These are phyloP conservation scores for Meandrusa payeni DNA, from an alignment of 2,888 invertebrate species.

Conservation along the genomic window DNA sequence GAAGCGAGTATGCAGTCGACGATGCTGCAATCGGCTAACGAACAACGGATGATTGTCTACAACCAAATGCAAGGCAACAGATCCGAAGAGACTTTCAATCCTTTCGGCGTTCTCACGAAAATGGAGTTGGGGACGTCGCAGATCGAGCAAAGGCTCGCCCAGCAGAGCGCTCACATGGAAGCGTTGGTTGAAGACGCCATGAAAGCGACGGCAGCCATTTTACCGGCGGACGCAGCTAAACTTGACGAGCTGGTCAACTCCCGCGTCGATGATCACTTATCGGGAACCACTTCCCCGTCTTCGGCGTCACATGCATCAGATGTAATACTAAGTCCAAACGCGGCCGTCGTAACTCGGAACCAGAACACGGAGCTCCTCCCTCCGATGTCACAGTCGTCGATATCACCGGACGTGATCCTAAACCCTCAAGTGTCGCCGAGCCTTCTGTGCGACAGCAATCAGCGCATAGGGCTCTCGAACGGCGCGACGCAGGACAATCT, in stretches of 20 bases:
- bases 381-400: slow-evolving; percentile 51
- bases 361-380: slow-evolving; percentile 54
- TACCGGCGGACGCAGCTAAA: slow-evolving; percentile 69
- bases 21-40: slow-evolving; percentile 37
- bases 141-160: slow-evolving; percentile 59
- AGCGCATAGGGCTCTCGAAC: slow-evolving; percentile 44
- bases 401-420: slow-evolving; percentile 82
- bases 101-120: slow-evolving; percentile 62
- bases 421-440: slow-evolving; percentile 83
- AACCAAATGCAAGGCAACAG: slow-evolving; percentile 39
- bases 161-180: slow-evolving; percentile 71
- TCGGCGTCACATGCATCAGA: slow-evolving; percentile 59
- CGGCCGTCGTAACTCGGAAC: slow-evolving; percentile 51
- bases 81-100: slow-evolving; percentile 52
- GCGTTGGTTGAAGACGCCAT: slow-evolving; percentile 72
- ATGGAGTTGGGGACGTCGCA: slow-evolving; percentile 59
- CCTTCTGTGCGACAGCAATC: slow-evolving; percentile 64
- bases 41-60: slow-evolving; percentile 51
- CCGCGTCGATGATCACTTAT: slow-evolving; percentile 61
- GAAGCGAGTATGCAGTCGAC: slow-evolving; percentile 42
- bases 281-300: slow-evolving; percentile 56
- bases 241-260: slow-evolving; percentile 82
- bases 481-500: slow-evolving; percentile 52
- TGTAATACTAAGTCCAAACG: slow-evolving; percentile 55
- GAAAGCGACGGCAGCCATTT: slow-evolving; percentile 67